These are phyloP conservation scores for Amphilophus citrinellus DNA, from an alignment of 2,113 vertebrate species.

Conservation along the genomic window DNA sequence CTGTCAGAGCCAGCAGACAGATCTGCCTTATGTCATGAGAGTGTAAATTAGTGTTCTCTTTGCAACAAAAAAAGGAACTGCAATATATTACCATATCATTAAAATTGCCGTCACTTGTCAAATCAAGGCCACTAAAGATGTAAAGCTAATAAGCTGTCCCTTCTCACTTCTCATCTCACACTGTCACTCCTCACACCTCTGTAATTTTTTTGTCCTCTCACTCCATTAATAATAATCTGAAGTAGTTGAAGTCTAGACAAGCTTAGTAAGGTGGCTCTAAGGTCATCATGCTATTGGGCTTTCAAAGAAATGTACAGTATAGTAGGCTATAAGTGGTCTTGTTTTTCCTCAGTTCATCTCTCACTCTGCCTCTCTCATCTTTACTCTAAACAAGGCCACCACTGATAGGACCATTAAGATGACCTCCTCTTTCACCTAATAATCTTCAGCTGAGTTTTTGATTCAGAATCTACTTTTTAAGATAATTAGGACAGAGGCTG, in stretches of 20 bases:
- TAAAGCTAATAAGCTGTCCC: not conserved
- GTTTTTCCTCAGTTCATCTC: not conserved
- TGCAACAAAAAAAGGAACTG: not conserved
- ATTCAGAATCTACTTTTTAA: slow-evolving; percentile 54
- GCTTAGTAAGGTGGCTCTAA: slow-evolving; percentile 50
- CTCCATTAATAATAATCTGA: slow-evolving; percentile 51
- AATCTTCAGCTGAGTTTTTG: slow-evolving; percentile 27
- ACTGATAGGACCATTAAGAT: slow-evolving; percentile 41
- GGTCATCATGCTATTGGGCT: slow-evolving; percentile 18
- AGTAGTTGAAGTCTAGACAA: slow-evolving; percentile 48
- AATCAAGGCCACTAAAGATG: not conserved
- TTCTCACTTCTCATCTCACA: slow-evolving; percentile 6
- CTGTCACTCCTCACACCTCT: not conserved
- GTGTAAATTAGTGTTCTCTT: not conserved
- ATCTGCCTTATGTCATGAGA: not conserved
- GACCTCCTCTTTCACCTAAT: slow-evolving; percentile 13
- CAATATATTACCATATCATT: not conserved
- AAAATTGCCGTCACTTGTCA: not conserved
- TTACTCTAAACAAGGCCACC: slow-evolving; percentile 20
- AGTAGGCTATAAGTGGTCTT: slow-evolving; percentile 22
- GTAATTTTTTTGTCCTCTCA: slow-evolving; percentile 4
- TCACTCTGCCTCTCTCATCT: not conserved
- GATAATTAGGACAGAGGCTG: slow-evolving; percentile 42
- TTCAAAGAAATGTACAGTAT: slow-evolving; percentile 41
- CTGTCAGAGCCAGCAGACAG: not conserved